These are phyloP conservation scores for Miopithecus talapoin DNA, from an alignment of 2,797 vertebrate species.

Conservation along the genomic window DNA sequence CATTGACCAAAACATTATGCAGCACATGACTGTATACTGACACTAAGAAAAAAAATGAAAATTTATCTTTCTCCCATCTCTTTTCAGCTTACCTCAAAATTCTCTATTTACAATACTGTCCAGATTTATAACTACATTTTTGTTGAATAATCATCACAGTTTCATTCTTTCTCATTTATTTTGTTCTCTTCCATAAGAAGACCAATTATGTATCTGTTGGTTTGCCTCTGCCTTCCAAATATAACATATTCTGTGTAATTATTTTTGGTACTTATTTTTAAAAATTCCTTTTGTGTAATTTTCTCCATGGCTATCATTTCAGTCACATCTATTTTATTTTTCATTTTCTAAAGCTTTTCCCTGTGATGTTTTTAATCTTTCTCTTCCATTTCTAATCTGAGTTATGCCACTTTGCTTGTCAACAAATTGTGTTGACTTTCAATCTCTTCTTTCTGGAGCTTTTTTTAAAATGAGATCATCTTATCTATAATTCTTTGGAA, in stretches of 20 bases:
- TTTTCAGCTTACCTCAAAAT: background rate
- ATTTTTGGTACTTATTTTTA: background rate
- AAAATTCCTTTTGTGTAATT: background rate
- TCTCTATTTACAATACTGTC: background rate
- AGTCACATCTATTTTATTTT: background rate
- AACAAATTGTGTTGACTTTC: background rate
- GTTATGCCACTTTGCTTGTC: constrained; percentile 1
- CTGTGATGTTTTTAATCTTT: background rate
- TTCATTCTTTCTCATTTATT: constrained; percentile 31
- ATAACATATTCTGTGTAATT: constrained; percentile 9
- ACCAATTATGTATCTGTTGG: background rate
- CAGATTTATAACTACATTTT: background rate
- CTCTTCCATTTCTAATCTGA: background rate
- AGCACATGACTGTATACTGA: background rate
- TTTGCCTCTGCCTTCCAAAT: background rate
- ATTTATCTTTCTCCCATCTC: background rate
- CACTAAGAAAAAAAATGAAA: background rate
- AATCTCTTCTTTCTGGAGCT: background rate
- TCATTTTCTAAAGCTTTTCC: background rate
- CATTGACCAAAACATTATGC: background rate
- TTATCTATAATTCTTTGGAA: background rate
- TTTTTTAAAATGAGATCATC: background rate
- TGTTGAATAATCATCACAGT: background rate
- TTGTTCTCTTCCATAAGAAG: background rate
- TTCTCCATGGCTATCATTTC: background rate